Conservation (phyloP, 2,888 invertebrate species). For the Cheilosia soror region DNA sequence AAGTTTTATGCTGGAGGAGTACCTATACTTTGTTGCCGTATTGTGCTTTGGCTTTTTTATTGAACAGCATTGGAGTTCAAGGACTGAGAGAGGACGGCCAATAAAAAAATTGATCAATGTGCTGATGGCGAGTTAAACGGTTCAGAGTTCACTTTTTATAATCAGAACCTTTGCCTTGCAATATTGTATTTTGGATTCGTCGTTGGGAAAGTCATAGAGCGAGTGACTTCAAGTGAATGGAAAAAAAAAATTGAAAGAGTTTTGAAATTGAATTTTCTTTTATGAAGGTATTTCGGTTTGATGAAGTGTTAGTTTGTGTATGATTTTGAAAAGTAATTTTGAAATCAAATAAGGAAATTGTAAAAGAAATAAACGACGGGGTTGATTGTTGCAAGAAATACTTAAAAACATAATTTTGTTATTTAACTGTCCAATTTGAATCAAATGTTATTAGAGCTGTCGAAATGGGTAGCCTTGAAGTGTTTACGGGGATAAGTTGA, state of each 20-base stretch:
- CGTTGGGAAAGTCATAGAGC: neutral
- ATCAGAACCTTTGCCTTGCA: neutral
- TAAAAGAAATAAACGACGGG: too few relatives aligned
- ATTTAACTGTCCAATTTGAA: too few relatives aligned
- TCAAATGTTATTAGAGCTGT: too few relatives aligned
- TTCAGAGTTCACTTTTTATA: conserved; percentile 1
- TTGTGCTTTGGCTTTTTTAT: conserved; percentile 27
- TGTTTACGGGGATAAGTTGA: too few relatives aligned
- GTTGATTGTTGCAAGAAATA: too few relatives aligned
- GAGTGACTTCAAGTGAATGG: neutral
- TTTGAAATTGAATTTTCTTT: neutral
- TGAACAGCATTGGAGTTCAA: neutral
- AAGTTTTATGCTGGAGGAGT: conserved; percentile 10
- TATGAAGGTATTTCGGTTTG: neutral
- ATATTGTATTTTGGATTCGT: conserved; percentile 2
- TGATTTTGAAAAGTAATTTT: too few relatives aligned
- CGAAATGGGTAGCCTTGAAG: too few relatives aligned
- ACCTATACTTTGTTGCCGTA: neutral
- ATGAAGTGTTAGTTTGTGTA: too few relatives aligned
- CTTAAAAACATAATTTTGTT: too few relatives aligned
- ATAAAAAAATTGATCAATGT: conserved; percentile 36
- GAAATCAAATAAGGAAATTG: too few relatives aligned
- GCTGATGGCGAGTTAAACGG: conserved; percentile 26
- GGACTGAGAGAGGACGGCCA: neutral
- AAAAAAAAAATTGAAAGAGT: neutral